Evolutionary conservation across 2,888 invertebrate species (phyloP).

Genomic region (Drosophila subsilvestris): DNA sequence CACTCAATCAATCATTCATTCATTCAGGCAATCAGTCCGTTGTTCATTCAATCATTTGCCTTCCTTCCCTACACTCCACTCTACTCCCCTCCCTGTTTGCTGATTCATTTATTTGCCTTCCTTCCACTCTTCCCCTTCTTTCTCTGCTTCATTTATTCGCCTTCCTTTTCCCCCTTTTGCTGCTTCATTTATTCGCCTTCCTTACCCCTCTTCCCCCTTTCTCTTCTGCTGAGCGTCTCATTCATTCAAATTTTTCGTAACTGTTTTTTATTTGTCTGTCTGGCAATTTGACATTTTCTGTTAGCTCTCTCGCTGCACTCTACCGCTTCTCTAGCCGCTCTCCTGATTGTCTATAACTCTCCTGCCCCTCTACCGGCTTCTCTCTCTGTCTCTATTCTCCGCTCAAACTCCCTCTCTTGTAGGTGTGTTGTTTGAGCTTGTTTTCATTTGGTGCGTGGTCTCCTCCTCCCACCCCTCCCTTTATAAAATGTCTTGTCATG

Average conservation of each 20-base stretch:
- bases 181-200: not conserved
- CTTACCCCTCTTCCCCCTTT: not conserved
- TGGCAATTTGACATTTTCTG: slow-evolving; percentile 76
- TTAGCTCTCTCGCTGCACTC: slow-evolving; percentile 53
- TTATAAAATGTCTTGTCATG: slow-evolving; percentile 64
- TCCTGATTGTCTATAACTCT: slow-evolving; percentile 3
- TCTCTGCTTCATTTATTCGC: no score
- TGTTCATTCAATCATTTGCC: slow-evolving; percentile 36
- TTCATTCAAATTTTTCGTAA: slow-evolving; percentile 68
- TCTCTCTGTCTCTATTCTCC: not conserved
- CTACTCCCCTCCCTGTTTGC: not conserved
- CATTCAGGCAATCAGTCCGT: slow-evolving; percentile 52
- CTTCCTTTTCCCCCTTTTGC: not conserved
- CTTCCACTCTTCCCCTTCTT: no score
- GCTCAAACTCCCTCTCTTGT: not conserved
- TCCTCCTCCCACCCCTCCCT: not conserved
- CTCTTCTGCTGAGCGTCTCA: slow-evolving; percentile 5
- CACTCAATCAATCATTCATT: slow-evolving; percentile 54
- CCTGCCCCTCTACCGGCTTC: not conserved
- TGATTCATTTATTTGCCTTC: not conserved
- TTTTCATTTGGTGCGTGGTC: slow-evolving; percentile 56
- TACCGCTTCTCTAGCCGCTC: not conserved
- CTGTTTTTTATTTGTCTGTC: slow-evolving; percentile 55
- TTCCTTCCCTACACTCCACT: not conserved
- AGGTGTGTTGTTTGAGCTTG: slow-evolving; percentile 57